A percentile compares a stretch with the other conserved stretches of the same genome.
Conservation (phyloP, 2,797 vertebrate species). For the Cynopterus sphinx region DNA sequence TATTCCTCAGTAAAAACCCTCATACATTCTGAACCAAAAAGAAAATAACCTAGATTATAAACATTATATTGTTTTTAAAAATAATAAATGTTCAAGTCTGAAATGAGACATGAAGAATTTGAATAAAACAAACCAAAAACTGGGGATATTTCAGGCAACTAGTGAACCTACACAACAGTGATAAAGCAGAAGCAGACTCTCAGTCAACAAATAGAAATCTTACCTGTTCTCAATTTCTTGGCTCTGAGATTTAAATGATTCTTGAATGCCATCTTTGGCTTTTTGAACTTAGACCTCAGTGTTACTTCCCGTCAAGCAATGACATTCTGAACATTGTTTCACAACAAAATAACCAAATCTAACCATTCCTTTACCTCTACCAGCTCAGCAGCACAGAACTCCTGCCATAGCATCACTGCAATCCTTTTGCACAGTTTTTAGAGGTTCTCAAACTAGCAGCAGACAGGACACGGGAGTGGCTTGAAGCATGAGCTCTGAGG, state of each 20-base stretch:
- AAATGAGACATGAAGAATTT: background rate
- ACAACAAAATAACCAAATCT: background rate
- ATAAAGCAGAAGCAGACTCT: fast-evolving
- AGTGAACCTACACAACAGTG: fast-evolving
- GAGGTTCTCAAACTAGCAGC: background rate
- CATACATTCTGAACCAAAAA: background rate
- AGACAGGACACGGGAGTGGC: background rate
- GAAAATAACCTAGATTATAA: background rate
- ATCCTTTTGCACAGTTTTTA: background rate
- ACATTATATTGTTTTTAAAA: background rate
- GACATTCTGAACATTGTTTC: background rate
- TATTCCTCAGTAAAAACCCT: background rate
- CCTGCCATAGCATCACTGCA: background rate
- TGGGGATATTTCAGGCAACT: background rate
- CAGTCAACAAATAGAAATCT: fast-evolving
- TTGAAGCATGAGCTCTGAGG: background rate
- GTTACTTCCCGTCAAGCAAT: background rate
- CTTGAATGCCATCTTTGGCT: background rate
- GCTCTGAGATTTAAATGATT: background rate
- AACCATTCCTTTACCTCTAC: background rate
- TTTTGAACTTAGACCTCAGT: background rate
- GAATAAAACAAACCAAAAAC: background rate
- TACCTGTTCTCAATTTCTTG: background rate
- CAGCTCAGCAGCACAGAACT: background rate
- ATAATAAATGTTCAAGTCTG: background rate